These are phyloP conservation scores for Phortica okadai DNA, from an alignment of 2,888 invertebrate species.

Conservation along the genomic window DNA sequence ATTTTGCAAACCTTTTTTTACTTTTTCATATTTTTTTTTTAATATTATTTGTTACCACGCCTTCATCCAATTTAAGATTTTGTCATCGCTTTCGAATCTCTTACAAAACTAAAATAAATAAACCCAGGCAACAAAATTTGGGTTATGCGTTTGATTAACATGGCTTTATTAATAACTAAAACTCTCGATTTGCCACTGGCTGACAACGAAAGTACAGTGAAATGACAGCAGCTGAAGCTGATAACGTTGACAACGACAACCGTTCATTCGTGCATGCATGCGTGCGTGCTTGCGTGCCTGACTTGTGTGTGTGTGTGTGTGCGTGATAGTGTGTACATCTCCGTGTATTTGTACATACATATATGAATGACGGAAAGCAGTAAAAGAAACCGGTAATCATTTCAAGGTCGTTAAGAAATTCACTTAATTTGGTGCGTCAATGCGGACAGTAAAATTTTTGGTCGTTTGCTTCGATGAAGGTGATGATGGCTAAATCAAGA, in stretches of 20 bases:
- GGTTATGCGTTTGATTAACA: conserved; percentile 62
- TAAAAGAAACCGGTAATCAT: conserved; percentile 62
- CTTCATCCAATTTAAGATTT: not conserved
- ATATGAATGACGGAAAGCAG: conserved; percentile 1
- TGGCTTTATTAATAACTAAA: conserved; percentile 58
- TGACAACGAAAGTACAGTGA: conserved; percentile 19
- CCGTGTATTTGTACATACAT: not conserved
- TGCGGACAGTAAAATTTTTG: conserved; percentile 7
- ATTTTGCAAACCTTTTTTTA: not conserved
- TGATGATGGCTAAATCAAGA: conserved; percentile 57
- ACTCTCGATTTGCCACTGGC: not conserved
- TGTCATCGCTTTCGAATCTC: not conserved
- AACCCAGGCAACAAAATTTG: conserved; percentile 5
- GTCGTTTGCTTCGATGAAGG: conserved; percentile 39
- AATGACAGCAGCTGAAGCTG: not conserved
- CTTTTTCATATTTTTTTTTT: not conserved
- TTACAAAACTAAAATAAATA: conserved; percentile 18
- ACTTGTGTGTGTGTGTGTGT: not conserved
- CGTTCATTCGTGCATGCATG: not conserved
- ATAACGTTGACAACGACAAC: conserved; percentile 4
- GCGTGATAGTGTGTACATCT: not conserved
- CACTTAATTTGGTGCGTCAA: conserved; percentile 45
- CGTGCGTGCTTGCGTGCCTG: not conserved
- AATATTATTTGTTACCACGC: not conserved
- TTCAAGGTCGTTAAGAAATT: conserved; percentile 66